Evolutionary conservation across 37 sponge, comb jelly and placozoan species (phyloP), one percentile per base, ranked within the genome.

Genomic region (Beroe forskalii): DNA sequence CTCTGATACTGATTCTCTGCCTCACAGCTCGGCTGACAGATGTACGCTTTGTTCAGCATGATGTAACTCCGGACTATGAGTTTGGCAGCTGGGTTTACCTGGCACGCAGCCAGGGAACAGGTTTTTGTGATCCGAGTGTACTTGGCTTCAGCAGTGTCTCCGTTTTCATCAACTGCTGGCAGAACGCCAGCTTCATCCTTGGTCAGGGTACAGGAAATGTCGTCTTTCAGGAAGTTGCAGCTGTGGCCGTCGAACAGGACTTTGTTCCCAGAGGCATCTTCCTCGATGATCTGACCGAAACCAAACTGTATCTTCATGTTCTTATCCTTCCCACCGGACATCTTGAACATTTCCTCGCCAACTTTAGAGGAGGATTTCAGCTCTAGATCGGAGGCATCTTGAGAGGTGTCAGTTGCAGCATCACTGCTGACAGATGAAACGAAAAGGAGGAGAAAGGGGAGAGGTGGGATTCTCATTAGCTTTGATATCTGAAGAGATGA

Each of bases 31-130:
- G 76, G 76, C 37, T 23, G 76, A 36, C 76, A 72, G 40, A 72
- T 4, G 22, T 72, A 72, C 76, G 76, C 76, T 22, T 72, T 72
- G 76, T 72, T 72, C 27, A 38, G 38, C 39, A 72, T 72, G 76
- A 72, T 72, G 76, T 72, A 72, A 36, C 76, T 72, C 40, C 76
- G 6, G 2, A 72, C 40, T 8, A 36, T 12, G 9, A 72, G 40
- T 36, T 28, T 33, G 20, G 76, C 76, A 20, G 4, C 25, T 8
- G 66, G 66, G 31, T 64, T 64, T 8, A 3, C 17, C 3, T 64
- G 4, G 66, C 66, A 64, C 30, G 66, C 17, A n/a, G 66, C 25
- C 17, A 64, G 31, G 31, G 25, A 23, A 27, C 66, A 64, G 3
- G 66, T 64, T 22, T 64, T 64, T 8, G 66, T 64, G 25, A 64